These are phyloP conservation scores for Plodia interpunctella DNA, from an alignment of 1,140 invertebrate genomes.

Conservation along the genomic window DNA sequence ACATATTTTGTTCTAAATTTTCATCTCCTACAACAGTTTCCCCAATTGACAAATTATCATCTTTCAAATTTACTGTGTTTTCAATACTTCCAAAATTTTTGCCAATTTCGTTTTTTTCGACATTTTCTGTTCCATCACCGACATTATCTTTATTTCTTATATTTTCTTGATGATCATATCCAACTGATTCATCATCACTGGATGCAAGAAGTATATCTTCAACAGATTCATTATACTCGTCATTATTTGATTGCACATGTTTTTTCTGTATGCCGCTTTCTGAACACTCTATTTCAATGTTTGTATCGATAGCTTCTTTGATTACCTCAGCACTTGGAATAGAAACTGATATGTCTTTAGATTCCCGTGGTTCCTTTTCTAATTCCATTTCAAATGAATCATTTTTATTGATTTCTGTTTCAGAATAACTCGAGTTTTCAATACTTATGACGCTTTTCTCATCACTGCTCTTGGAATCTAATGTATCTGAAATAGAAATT, in stretches of 20 bases:
- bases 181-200: conserved; percentile 37
- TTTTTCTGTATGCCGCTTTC: conserved; percentile 13
- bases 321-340: neutral
- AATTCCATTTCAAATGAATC: neutral
- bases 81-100: neutral
- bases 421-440: conserved; percentile 65
- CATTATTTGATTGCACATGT: conserved; percentile 21
- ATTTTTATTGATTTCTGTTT: conserved; percentile 40
- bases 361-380: neutral
- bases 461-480: conserved; percentile 34
- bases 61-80: conserved; percentile 26
- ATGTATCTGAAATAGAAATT: conserved; percentile 53
- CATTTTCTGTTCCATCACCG: neutral
- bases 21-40: conserved; percentile 19
- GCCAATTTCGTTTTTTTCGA: neutral
- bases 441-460: conserved; percentile 58
- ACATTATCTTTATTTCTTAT: neutral
- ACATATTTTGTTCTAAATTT: neutral
- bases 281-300: conserved; percentile 18
- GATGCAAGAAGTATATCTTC: conserved; percentile 50
- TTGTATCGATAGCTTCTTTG: conserved; percentile 5
- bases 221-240: conserved; percentile 31
- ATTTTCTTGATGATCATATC: conserved; percentile 4
- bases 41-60: conserved; percentile 25
- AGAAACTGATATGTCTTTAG: neutral